These are phyloP conservation scores for Acleris holmiana DNA, from an alignment of 2,888 invertebrate species.

Conservation along the genomic window DNA sequence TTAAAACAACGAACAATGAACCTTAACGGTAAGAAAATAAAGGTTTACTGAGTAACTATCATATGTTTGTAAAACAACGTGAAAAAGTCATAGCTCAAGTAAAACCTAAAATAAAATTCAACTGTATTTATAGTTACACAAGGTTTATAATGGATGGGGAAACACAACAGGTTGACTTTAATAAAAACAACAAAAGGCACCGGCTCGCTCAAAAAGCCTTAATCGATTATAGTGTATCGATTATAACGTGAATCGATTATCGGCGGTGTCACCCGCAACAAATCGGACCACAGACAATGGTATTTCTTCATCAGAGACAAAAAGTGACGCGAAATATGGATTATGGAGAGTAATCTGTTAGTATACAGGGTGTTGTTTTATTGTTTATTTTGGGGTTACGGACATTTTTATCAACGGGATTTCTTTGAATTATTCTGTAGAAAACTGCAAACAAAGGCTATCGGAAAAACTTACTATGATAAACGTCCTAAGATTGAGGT, in stretches of 20 bases:
- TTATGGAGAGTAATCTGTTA: conserved; percentile 55
- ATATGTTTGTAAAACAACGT: conserved; percentile 25
- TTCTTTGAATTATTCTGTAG: no score
- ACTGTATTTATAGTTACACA: conserved; percentile 3
- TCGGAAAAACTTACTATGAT: no score
- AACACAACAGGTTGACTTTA: conserved; percentile 42
- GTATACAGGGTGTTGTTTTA: conserved; percentile 57
- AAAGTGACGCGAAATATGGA: conserved; percentile 68
- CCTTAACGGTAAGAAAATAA: background rate
- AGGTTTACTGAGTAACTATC: background rate
- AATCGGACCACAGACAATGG: conserved; percentile 74
- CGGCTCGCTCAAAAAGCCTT: conserved; percentile 65
- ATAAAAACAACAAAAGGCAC: conserved; percentile 64
- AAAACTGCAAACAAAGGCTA: no score
- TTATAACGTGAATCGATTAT: conserved; percentile 67
- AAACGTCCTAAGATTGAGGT: no score
- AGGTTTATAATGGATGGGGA: conserved; percentile 39
- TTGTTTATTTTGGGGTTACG: no score
- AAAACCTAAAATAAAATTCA: background rate
- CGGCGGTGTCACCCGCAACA: conserved; percentile 74
- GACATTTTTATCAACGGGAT: no score
- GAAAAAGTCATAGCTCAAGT: conserved; percentile 27
- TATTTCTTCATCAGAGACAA: conserved; percentile 81
- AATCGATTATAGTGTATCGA: conserved; percentile 70
- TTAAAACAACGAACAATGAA: background rate